Base-by-base conservation (phyloP, 2,888 invertebrate species). In the Athalia cordata region DNA sequence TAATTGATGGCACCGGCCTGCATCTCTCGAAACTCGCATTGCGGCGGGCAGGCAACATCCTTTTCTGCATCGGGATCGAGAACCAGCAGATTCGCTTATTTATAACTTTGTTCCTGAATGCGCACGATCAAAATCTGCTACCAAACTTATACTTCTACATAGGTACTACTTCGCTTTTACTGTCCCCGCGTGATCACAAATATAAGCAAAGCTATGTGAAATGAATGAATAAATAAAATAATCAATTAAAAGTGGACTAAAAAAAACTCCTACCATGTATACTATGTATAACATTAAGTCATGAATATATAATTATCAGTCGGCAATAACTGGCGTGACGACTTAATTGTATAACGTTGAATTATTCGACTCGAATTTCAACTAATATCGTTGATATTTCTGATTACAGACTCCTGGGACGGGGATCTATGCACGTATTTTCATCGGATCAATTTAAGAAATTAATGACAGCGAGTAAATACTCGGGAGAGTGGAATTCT, bases 371-470 rank as follows among this genome's bases (percentile, higher is more conserved):
- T 2, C 29, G 29, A 29, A 29, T 29, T 29, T 29, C 1, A 29
- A 29, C 29, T 29, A 29, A 29, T 1, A 29, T 29, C 29, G 2
- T 29, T 29, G 29, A 29, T 29, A 29, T 29, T 29, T 29, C 2
- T 29, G 29, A 29, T 80, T 91, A 91, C 92, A 96, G 96, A 75
- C 93, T 95, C 91, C 91, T 98, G 11, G 95, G 95, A 13, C 93
- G 99, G 74, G 99, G 99, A 7, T 98, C 98, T 0, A 99, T 99
- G 99, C 99, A 98, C 91, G 97, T 99, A 70, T 93, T 98, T 84
- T 99, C 99, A 0, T 93, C 93, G 80, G 91, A 93, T 7, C 98
- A 99, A 87, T 95, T 98, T 84, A 92, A 93, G 79, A 90, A 91
- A 78, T 91, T 98, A 83, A 91, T 96, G 82, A 89, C 90, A 70